These are phyloP conservation scores for Benitochromis conjunctus DNA, from an alignment of 2,113 vertebrate species.

Conservation along the genomic window DNA sequence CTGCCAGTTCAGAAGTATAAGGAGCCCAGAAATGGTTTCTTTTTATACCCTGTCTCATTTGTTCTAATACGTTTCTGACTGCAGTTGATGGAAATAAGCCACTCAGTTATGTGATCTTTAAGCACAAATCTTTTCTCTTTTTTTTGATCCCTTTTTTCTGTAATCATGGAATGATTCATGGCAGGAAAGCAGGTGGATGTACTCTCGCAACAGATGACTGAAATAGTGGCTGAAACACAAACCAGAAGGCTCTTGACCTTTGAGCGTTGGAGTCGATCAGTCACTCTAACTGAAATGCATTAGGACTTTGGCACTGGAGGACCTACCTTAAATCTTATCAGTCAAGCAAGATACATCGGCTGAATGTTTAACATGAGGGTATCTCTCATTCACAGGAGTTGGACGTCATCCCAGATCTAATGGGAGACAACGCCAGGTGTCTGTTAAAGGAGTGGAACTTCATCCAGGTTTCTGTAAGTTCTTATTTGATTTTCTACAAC, in stretches of 20 bases:
- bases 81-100: slow-evolving; percentile 8
- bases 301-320: background rate
- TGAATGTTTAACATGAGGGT: background rate
- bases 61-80: slow-evolving; percentile 32
- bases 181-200: slow-evolving; percentile 19
- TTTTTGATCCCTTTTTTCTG: background rate
- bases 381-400: slow-evolving; percentile 58
- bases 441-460: slow-evolving; percentile 66
- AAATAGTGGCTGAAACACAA: slow-evolving; percentile 40
- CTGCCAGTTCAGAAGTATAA: slow-evolving; percentile 18
- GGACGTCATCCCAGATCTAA: slow-evolving; percentile 56
- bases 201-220: background rate
- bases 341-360: background rate
- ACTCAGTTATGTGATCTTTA: background rate
- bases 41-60: slow-evolving; percentile 8
- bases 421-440: slow-evolving; percentile 27
- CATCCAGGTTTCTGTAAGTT: slow-evolving; percentile 72
- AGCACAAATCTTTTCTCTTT: background rate
- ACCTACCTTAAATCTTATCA: background rate
- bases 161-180: slow-evolving; percentile 23
- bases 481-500: background rate
- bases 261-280: background rate
- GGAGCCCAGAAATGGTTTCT: background rate
- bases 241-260: slow-evolving; percentile 40
- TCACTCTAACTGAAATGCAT: background rate